phyloP scores from a whole-genome alignment of 2,113 vertebrate species.

The Sterna hirundo region DNA sequence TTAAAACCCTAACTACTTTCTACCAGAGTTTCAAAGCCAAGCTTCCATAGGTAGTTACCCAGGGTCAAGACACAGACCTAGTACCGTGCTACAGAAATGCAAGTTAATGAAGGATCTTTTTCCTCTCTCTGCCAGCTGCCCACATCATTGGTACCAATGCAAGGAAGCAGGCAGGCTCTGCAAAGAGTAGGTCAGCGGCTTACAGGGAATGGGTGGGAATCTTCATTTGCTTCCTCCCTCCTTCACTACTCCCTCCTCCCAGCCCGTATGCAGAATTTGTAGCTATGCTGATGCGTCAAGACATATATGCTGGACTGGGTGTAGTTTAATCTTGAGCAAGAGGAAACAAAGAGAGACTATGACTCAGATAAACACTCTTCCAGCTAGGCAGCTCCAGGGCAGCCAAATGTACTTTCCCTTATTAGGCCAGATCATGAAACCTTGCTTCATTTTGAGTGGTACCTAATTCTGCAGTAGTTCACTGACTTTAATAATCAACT shows the following conservation, averaged over 20 bases:
- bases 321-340: constrained; percentile 16
- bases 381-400: constrained; percentile 20
- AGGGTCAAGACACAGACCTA: neutral
- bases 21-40: neutral
- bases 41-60: neutral
- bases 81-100: neutral
- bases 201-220: neutral
- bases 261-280: neutral
- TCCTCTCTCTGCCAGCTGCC: neutral
- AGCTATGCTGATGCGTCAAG: constrained; percentile 14
- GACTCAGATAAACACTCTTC: constrained; percentile 44
- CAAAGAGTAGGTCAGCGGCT: neutral
- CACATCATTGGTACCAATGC: accelerated
- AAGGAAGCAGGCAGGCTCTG: neutral
- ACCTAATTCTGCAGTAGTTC: neutral
- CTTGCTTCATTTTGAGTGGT: neutral
- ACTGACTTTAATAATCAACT: neutral
- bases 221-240: neutral
- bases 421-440: constrained; percentile 47
- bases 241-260: neutral
- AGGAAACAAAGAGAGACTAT: constrained; percentile 37
- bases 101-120: neutral
- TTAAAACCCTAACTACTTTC: neutral
- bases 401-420: constrained; percentile 39
- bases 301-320: neutral